phyloP scores from a whole-genome alignment of 2,113 vertebrate species.

The Bufo bufo region DNA sequence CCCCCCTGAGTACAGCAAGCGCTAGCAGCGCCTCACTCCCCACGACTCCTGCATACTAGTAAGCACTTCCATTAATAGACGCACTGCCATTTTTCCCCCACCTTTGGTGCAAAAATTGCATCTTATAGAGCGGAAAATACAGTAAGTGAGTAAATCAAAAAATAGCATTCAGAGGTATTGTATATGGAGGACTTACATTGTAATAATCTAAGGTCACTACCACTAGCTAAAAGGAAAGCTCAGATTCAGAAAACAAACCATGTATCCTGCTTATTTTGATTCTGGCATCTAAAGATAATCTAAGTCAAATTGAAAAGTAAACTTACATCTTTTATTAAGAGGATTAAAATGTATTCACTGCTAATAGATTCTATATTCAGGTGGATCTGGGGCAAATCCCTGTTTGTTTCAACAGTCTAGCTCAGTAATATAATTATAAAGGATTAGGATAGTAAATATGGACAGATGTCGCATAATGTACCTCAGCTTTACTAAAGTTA shows the following conservation, averaged over 20 bases:
- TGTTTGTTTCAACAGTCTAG: not conserved
- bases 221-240: not conserved
- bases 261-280: not conserved
- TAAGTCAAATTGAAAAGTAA: not conserved
- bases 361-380: not conserved
- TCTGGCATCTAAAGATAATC: not conserved
- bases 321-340: not conserved
- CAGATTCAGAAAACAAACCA: not conserved
- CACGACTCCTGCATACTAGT: no score
- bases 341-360: not conserved
- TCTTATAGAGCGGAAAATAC: no score
- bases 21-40: no score
- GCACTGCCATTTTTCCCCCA: no score
- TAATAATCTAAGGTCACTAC: no score
- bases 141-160: no score
- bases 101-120: no score
- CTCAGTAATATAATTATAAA: not conserved
- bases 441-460: not conserved
- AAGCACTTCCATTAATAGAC: no score
- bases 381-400: not conserved
- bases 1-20: no score
- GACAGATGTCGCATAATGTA: not conserved
- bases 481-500: not conserved
- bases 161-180: no score
- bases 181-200: no score